Evolutionary conservation across 2,888 invertebrate genomes (phyloP), one percentile per base, ranked within the genome.

Genomic region (Tetanocera ferruginea): DNA sequence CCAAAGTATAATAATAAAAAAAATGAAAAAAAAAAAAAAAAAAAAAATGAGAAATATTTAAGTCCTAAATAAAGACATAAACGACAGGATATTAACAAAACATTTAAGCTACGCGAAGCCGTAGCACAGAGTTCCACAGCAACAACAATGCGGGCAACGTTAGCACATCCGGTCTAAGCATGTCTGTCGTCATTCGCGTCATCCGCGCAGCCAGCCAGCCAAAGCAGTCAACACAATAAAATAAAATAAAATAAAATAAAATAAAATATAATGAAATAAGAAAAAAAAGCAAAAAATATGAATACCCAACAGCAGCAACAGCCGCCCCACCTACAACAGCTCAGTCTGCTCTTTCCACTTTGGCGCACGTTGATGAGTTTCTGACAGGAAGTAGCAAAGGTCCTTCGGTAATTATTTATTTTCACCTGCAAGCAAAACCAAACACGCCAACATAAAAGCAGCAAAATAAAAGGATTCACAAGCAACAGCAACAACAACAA

Each of bases 341-440:
- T 8, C 55, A n/a, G 49, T 14, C 6, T 28, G 25, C 25, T 11
- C n/a, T 28, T 11, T n/a, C 72, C 37, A 52, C 25, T 19, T 34
- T 49, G 8, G 25, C 28, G 43, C 23, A 28, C 43, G 67, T 43
- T 67, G 67, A 67, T 77, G 76, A 55, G 60, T 55, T 71, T 64
- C 71, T 72, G 76, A 77, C 76, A 72, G 71, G 64, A 62, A 76
- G 67, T 28, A 57, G 49, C 67, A 69, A 71, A 76, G 76, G 70
- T 71, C 66, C 76, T 77, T 23, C 9, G 62, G 76, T 66, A 77
- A 77, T 77, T 77, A 72, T 66, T 77, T 72, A 77, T 77, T 74
- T 71, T 62, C 51, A 71, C 76, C 75, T 71, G 71, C 80, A 78
- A 82, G 84, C 81, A 80, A 81, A 82, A 81, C 80, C 78, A 74